Conservation (phyloP, 2,888 invertebrate genomes). For the Anaspis maculata region DNA sequence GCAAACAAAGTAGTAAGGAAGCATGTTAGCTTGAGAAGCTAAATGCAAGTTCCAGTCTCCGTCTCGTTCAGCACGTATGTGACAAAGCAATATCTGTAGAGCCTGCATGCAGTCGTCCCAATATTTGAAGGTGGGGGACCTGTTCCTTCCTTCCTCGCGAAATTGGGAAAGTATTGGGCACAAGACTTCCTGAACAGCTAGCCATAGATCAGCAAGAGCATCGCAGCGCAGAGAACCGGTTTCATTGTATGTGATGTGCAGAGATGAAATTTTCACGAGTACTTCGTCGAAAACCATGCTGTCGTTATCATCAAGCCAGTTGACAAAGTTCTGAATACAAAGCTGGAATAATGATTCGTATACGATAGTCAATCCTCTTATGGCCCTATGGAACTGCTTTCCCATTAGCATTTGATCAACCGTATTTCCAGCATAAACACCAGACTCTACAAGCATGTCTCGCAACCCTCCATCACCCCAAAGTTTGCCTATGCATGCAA, state of each 20-base stretch:
- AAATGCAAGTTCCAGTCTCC: not conserved
- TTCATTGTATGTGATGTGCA: not conserved
- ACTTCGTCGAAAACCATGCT: not conserved
- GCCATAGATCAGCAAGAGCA: not conserved
- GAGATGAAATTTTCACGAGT: not conserved
- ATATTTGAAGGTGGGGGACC: not conserved
- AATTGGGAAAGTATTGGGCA: not conserved
- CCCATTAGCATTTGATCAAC: not conserved
- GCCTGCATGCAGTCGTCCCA: not conserved
- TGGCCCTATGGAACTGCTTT: not conserved
- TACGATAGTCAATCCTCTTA: not conserved
- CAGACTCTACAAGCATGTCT: not conserved
- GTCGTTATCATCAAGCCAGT: not conserved
- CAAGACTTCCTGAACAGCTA: not conserved
- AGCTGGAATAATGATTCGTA: not conserved
- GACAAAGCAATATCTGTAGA: not conserved
- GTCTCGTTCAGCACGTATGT: not conserved
- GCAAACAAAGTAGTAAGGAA: not conserved
- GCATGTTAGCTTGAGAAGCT: not conserved
- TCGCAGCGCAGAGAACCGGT: not conserved
- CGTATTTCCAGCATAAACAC: not conserved
- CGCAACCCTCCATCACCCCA: not conserved
- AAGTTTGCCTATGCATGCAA: not conserved
- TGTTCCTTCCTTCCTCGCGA: not conserved
- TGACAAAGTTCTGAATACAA: not conserved